These are phyloP conservation scores for Plodia interpunctella DNA, from an alignment of 1,140 invertebrate genomes.

Conservation along the genomic window DNA sequence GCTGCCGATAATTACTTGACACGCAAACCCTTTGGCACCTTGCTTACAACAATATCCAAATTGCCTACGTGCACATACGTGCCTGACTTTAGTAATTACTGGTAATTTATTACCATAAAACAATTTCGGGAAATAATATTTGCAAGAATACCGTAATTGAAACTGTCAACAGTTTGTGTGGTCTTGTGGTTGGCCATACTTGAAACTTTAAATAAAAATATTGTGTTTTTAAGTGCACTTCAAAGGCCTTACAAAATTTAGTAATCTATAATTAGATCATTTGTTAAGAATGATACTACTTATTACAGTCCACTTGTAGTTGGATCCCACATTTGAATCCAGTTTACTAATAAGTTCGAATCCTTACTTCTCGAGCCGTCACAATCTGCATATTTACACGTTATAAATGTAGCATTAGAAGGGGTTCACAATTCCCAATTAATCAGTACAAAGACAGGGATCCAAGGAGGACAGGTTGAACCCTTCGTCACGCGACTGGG, in stretches of 20 bases:
- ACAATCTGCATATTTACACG: conserved; percentile 6
- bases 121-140: background rate
- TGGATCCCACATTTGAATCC: too few relatives aligned
- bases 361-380: background rate
- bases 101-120: conserved; percentile 22
- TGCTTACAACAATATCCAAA: conserved; percentile 28
- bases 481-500: conserved; percentile 19
- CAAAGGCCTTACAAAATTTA: too few relatives aligned
- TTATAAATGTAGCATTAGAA: conserved; percentile 8
- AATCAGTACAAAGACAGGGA: conserved; percentile 10
- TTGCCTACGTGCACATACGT: conserved; percentile 11
- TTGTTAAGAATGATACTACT: too few relatives aligned
- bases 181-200: background rate
- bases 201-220: too few relatives aligned
- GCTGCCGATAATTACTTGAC: conserved; percentile 64
- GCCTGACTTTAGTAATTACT: conserved; percentile 17
- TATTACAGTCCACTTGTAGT: too few relatives aligned
- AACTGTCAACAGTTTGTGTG: conserved; percentile 2
- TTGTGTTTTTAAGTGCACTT: too few relatives aligned
- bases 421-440: conserved; percentile 9
- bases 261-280: too few relatives aligned
- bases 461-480: conserved; percentile 12
- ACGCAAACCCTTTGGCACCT: conserved; percentile 70
- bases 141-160: background rate
- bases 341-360: background rate